Evolutionary conservation across 2,888 invertebrate species (phyloP), one percentile per base, ranked within the genome.

Genomic region (Macrosoma leucophasiata): DNA sequence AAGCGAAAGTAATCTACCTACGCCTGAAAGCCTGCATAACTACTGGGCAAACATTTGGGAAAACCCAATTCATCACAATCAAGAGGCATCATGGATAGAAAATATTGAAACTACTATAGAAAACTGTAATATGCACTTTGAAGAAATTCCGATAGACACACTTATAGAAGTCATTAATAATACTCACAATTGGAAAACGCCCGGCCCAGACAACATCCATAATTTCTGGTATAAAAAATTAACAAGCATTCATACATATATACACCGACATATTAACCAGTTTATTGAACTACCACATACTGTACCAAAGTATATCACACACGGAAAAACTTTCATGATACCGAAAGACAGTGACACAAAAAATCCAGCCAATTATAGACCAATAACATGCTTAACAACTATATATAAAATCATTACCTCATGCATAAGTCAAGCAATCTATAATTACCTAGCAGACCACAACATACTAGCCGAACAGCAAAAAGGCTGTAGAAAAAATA

Each of bases 291-390:
- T 10, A n/a, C 36, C 36, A 7, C 4, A 25, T 3, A 22, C 22
- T 3, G 35, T 48, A 10, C 44, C 46, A 5, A 5, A 20, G 2
- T 51, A 31, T 12, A 18, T 47, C 3, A 37, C 43, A 8, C 11
- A 14, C 3, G 46, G 48, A 10, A 33, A 27, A 5, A 46, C 48
- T 2, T 43, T 38, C 10, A 44, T 50, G 45, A 14, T 48, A n/a
- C 31, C 34, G 3, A 39, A 39, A 31, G 24, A 34, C n/a, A 1
- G 4, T 1, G 28, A 38, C 4, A 15, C 11, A 10, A 26, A 26
- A 9, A 36, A 36, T 7, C 31, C 36, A 1, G 27, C 36, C 1
- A 36, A 32, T 9, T 36, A 36, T 12, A 13, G 32, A n/a, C 37
- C 36, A 12, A 31, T 27, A 2, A 35, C 35, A 10, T 35, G 35